These are phyloP conservation scores for Lochmaea capreae DNA, from an alignment of 2,888 invertebrate genomes.

Conservation along the genomic window DNA sequence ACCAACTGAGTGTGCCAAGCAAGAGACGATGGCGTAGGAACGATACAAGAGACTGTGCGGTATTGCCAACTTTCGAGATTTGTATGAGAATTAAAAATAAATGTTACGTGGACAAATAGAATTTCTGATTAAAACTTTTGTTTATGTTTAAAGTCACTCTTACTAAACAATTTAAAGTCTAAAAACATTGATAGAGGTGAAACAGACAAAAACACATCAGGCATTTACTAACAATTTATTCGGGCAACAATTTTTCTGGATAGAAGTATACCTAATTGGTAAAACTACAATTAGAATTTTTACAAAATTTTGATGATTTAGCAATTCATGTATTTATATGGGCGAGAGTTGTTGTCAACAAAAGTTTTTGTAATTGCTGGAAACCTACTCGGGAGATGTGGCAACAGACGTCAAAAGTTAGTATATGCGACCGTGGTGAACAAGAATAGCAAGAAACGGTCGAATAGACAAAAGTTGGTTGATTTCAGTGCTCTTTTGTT, in stretches of 20 bases:
- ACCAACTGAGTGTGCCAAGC: conserved; percentile 39
- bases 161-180: no score
- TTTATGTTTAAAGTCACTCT: not conserved
- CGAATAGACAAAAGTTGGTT: conserved; percentile 22
- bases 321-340: no score
- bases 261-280: no score
- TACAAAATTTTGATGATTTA: no score
- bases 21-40: conserved; percentile 26
- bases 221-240: no score
- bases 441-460: conserved; percentile 34
- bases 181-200: no score
- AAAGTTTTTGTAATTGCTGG: not conserved
- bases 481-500: conserved; percentile 29
- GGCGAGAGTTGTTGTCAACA: no score
- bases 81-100: not conserved
- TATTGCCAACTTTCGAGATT: conserved; percentile 17
- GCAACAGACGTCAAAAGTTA: conserved; percentile 9
- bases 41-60: conserved; percentile 21
- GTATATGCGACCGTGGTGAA: conserved; percentile 17
- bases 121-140: no score
- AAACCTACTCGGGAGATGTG: not conserved
- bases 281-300: no score
- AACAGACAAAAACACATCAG: no score
- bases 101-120: no score
- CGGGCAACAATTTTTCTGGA: no score